These are phyloP conservation scores for Muntiacus reevesi DNA, from an alignment of 2,113 vertebrate genomes.

Conservation along the genomic window DNA sequence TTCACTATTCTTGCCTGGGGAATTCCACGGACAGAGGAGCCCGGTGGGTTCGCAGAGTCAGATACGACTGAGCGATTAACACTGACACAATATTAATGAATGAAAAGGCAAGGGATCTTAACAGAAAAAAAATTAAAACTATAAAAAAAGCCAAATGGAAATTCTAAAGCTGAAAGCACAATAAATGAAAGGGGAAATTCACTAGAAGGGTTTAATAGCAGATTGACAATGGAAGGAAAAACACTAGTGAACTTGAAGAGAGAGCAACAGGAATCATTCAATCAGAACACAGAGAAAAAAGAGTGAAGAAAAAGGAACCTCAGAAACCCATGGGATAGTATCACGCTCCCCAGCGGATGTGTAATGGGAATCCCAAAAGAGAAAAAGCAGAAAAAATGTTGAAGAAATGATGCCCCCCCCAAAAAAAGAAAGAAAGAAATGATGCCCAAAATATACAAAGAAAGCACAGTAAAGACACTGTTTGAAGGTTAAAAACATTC, in stretches of 20 bases:
- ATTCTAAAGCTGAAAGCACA: not conserved
- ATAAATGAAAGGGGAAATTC: not conserved
- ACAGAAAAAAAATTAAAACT: not conserved
- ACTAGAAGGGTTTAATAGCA: not conserved
- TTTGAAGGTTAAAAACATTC: conserved; percentile 15
- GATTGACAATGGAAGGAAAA: not conserved
- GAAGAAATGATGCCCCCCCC: not conserved
- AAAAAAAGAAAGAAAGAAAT: not conserved
- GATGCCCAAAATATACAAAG: not conserved
- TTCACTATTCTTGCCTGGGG: not conserved
- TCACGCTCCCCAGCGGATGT: not conserved
- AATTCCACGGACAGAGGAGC: not conserved
- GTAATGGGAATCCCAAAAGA: not conserved
- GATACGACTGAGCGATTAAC: not conserved
- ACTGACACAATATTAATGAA: not conserved
- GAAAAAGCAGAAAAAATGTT: not conserved
- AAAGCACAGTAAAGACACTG: not conserved
- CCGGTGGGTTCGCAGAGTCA: not conserved
- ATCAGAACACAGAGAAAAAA: not conserved
- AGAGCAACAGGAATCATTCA: not conserved
- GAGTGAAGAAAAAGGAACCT: not conserved
- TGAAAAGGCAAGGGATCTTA: not conserved
- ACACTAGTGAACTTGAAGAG: not conserved
- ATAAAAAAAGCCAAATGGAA: not conserved
- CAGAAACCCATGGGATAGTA: not conserved